Percentiles rank a stretch among this genome's conserved stretches.
phyloP scores from a whole-genome alignment of 2,797 vertebrate genomes.

The Falco novaeseelandiae region DNA sequence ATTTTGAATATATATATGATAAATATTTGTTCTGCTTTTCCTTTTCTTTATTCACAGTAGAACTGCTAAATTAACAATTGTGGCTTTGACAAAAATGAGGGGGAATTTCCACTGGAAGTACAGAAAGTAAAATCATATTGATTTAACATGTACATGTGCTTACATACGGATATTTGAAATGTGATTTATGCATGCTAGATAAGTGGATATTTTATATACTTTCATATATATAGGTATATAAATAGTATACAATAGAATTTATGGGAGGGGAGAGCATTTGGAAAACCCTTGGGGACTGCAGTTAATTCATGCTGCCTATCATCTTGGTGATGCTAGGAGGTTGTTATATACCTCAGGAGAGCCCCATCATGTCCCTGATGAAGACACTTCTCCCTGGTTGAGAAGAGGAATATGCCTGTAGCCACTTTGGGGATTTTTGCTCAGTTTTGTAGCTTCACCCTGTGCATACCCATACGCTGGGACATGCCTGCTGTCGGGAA shows the following conservation, averaged over 20 bases:
- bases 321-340: neutral
- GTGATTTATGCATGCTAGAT: neutral
- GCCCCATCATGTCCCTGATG: neutral
- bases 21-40: neutral
- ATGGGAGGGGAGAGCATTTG: neutral
- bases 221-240: neutral
- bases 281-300: neutral
- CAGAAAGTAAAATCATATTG: neutral
- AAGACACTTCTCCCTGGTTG: neutral
- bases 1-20: neutral
- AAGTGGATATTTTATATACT: neutral
- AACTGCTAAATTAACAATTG: neutral
- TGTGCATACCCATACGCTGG: rapidly evolving
- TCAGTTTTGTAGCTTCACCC: neutral
- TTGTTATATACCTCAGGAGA: neutral
- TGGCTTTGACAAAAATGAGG: neutral
- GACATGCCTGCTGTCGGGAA: neutral
- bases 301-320: neutral
- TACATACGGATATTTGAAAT: neutral
- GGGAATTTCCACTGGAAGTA: neutral
- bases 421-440: neutral
- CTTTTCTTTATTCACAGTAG: neutral
- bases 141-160: neutral
- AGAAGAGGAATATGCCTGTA: neutral
- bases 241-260: neutral